phyloP scores from a whole-genome alignment of 2,797 vertebrate species.

The Enoplosus armatus region DNA sequence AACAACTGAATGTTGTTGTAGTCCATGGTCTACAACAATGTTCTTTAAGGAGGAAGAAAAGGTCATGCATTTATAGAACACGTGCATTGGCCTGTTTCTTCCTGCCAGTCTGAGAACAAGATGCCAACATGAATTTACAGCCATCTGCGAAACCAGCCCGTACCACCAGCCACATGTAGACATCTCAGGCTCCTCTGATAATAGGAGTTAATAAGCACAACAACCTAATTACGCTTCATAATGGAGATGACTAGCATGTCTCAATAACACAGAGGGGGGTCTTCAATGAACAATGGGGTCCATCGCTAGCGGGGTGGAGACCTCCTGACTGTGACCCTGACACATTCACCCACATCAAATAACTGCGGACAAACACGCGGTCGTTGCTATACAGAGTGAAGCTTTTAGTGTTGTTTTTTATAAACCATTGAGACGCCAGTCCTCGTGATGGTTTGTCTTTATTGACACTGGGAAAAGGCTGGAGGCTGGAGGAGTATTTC shows the following conservation, averaged over 20 bases:
- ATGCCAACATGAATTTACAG: conserved; percentile 38
- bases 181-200: conserved; percentile 71
- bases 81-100: conserved; percentile 11
- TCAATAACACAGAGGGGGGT: conserved; percentile 79
- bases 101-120: conserved; percentile 19
- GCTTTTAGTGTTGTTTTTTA: conserved; percentile 42
- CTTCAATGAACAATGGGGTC: conserved; percentile 69
- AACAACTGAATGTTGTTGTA: not conserved
- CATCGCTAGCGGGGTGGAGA: conserved; percentile 67
- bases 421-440: conserved; percentile 1
- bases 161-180: conserved; percentile 63
- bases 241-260: conserved; percentile 77
- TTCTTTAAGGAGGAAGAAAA: not conserved
- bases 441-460: conserved; percentile 39
- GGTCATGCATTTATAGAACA: not conserved
- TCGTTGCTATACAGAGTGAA: conserved; percentile 34
- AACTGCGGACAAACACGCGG: conserved; percentile 62
- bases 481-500: conserved; percentile 4
- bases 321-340: conserved; percentile 78
- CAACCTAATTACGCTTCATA: conserved; percentile 79
- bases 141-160: conserved; percentile 35
- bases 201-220: conserved; percentile 83
- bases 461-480: conserved; percentile 37
- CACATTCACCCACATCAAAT: conserved; percentile 76
- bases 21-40: not conserved